A percentile compares a stretch with the other conserved stretches of the same genome.
phyloP scores from a whole-genome alignment of 2,113 vertebrate species.

The Neolamprologus cancellatus region DNA sequence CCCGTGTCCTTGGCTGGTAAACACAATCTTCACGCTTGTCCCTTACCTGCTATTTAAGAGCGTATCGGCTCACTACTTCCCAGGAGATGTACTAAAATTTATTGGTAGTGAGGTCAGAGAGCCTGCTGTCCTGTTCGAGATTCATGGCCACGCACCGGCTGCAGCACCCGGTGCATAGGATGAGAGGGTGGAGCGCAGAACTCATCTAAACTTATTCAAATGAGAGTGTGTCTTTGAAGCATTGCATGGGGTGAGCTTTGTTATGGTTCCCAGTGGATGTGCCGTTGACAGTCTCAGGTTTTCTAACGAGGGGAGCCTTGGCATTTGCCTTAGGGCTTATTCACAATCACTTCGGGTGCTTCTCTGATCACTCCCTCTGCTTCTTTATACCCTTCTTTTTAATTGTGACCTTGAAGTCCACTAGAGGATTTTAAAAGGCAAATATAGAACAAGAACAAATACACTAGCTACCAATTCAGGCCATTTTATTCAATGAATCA shows the following conservation, averaged over 20 bases:
- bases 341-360: constrained; percentile 61
- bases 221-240: constrained; percentile 62
- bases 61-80: constrained; percentile 4
- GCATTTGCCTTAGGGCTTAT: constrained; percentile 61
- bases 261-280: constrained; percentile 48
- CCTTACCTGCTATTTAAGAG: constrained; percentile 50
- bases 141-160: constrained; percentile 28
- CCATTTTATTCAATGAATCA: not conserved
- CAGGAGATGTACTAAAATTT: constrained; percentile 30
- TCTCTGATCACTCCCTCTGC: constrained; percentile 66
- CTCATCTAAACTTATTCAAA: constrained; percentile 38
- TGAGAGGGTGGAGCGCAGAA: not conserved
- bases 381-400: constrained; percentile 25
- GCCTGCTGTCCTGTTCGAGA: constrained; percentile 26
- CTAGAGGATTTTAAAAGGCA: constrained; percentile 50
- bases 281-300: constrained; percentile 56
- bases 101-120: constrained; percentile 37
- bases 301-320: constrained; percentile 66
- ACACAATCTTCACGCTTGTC: constrained; percentile 55
- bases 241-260: constrained; percentile 49
- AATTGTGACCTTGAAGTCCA: constrained; percentile 63
- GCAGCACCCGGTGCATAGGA: not conserved
- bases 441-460: constrained; percentile 21
- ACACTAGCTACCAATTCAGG: not conserved
- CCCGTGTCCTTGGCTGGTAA: constrained; percentile 53